Evolutionary conservation across 2,113 vertebrate species (phyloP).

Genomic region (Myiozetetes cayanensis): DNA sequence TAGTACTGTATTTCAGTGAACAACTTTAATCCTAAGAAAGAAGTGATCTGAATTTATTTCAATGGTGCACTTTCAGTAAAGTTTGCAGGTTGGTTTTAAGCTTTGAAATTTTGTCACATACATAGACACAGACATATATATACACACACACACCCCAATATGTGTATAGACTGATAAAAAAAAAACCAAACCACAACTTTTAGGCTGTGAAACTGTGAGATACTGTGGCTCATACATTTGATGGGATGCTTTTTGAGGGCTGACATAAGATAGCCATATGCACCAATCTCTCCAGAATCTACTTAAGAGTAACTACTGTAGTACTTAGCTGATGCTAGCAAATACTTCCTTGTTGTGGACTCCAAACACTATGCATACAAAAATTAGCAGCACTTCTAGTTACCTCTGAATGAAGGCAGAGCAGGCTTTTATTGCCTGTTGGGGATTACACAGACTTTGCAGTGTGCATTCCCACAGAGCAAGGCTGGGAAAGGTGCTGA

Average conservation of each 20-base stretch:
- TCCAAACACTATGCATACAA: not conserved
- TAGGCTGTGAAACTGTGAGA: not conserved
- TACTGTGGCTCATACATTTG: not conserved
- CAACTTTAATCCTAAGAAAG: not conserved
- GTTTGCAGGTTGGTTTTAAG: not conserved
- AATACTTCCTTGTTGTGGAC: not conserved
- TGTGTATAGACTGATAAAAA: not conserved
- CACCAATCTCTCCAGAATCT: not conserved
- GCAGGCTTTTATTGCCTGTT: not conserved
- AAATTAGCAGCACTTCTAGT: not conserved
- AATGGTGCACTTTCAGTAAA: not conserved
- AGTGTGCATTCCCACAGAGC: not conserved
- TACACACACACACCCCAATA: not conserved
- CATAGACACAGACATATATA: rapidly evolving
- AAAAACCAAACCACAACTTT: not conserved
- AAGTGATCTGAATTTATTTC: not conserved
- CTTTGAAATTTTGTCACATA: not conserved
- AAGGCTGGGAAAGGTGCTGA: not conserved
- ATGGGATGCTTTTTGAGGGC: not conserved
- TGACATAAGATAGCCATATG: not conserved
- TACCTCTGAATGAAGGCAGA: not conserved
- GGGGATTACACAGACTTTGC: not conserved
- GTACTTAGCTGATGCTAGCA: not conserved
- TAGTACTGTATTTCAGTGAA: not conserved
- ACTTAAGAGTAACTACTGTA: not conserved